Evolutionary conservation across 2,888 invertebrate species (phyloP).

Genomic region (Noctua janthe): DNA sequence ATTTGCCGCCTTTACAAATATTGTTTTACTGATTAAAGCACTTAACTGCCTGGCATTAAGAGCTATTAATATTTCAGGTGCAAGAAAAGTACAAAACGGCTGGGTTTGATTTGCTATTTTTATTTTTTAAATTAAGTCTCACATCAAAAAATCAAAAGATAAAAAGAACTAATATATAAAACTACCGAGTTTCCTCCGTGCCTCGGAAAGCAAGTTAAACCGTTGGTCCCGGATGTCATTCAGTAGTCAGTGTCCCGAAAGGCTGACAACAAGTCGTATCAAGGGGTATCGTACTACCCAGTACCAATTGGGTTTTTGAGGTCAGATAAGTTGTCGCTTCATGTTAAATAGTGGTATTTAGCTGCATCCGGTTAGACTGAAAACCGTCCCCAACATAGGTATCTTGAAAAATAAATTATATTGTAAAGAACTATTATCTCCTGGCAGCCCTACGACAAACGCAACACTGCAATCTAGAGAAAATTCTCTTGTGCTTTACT

Average conservation of each 20-base stretch:
- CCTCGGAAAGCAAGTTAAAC: too few species aligned
- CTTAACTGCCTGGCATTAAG: neutral
- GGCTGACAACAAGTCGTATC: too few species aligned
- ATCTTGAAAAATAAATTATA: too few species aligned
- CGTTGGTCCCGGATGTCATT: too few species aligned
- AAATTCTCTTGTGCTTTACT: conserved; percentile 72
- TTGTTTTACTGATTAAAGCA: neutral
- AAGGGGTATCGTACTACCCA: too few species aligned
- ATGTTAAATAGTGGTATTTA: too few species aligned
- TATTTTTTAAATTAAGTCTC: neutral
- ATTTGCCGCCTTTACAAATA: neutral
- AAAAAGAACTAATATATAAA: neutral
- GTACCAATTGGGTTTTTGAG: too few species aligned
- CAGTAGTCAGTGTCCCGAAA: too few species aligned
- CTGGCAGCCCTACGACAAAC: conserved; percentile 75
- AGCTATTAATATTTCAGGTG: neutral
- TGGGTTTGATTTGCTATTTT: neutral
- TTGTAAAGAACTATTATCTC: neutral
- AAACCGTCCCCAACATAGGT: too few species aligned
- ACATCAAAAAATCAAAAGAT: neutral
- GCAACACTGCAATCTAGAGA: conserved; percentile 73
- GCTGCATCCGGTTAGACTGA: too few species aligned
- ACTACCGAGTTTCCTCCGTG: too few species aligned
- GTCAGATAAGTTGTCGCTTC: too few species aligned
- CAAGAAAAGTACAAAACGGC: neutral